Conservation (phyloP, 2,888 invertebrate genomes). For the Allacma fusca region DNA sequence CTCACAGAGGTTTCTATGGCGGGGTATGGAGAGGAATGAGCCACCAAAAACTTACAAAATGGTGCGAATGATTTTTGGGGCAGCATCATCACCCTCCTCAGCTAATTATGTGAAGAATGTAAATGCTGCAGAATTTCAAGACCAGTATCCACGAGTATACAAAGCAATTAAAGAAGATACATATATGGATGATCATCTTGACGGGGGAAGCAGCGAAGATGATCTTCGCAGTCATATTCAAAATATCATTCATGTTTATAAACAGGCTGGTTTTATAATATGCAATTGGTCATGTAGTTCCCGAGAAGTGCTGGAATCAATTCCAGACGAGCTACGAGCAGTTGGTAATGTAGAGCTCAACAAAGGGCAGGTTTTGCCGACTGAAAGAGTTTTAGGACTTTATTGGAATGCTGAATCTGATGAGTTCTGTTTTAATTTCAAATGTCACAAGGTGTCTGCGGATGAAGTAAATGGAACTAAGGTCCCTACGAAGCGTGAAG, state of each 20-base stretch:
- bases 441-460: slow-evolving; percentile 10
- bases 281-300: slow-evolving; percentile 18
- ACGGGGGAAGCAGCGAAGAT: too few relatives aligned
- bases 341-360: too few relatives aligned
- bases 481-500: slow-evolving; percentile 58
- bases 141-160: neutral
- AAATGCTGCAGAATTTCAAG: neutral
- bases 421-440: neutral
- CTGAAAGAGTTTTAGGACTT: neutral
- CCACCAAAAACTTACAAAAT: too few relatives aligned
- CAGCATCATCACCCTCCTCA: slow-evolving; percentile 34
- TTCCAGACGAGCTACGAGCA: too few relatives aligned
- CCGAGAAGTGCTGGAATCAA: neutral
- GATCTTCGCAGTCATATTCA: too few relatives aligned
- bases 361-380: neutral
- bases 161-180: too few relatives aligned
- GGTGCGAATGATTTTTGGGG: too few relatives aligned
- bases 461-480: neutral
- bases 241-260: neutral
- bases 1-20: slow-evolving; percentile 23
- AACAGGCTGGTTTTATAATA: neutral
- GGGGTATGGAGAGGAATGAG: slow-evolving; percentile 19
- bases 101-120: slow-evolving; percentile 26
- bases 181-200: too few relatives aligned
- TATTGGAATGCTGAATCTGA: neutral